Conservation (phyloP, 2,888 invertebrate genomes). For the Rhagonycha lutea region DNA sequence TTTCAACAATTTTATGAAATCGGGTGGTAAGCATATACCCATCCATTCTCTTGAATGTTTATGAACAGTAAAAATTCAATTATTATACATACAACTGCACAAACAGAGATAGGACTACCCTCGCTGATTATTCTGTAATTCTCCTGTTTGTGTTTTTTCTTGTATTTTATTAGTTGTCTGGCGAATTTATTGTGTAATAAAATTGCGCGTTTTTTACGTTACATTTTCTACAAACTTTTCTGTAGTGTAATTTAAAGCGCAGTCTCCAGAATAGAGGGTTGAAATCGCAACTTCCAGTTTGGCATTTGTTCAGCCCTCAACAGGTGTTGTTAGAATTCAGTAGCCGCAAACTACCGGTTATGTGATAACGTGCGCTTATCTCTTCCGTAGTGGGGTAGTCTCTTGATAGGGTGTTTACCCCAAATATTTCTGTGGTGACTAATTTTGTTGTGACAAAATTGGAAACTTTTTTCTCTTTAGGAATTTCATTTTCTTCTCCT, state of each 20-base stretch:
- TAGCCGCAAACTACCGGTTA: conserved; percentile 25
- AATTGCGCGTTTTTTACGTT: neutral
- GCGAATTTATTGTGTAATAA: neutral
- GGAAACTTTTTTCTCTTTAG: neutral
- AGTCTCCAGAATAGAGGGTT: conserved; percentile 24
- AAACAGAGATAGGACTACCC: neutral
- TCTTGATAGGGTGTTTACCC: neutral
- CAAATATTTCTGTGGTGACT: neutral
- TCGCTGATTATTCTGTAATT: neutral
- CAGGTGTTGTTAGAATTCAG: conserved; percentile 33
- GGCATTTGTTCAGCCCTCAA: conserved; percentile 34
- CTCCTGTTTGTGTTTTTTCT: neutral
- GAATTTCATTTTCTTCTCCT: neutral
- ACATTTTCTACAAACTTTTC: neutral
- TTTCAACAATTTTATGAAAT: no score
- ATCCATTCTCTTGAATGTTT: no score
- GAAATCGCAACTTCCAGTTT: conserved; percentile 21
- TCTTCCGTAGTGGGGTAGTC: conserved; percentile 8
- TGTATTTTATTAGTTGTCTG: neutral
- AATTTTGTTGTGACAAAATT: neutral
- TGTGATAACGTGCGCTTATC: conserved; percentile 19
- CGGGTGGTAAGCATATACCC: no score
- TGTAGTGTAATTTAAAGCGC: conserved; percentile 15
- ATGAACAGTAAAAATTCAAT: neutral
- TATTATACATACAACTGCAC: neutral